phyloP scores from a whole-genome alignment of 2,797 vertebrate genomes.

The Clarias pachynema region DNA sequence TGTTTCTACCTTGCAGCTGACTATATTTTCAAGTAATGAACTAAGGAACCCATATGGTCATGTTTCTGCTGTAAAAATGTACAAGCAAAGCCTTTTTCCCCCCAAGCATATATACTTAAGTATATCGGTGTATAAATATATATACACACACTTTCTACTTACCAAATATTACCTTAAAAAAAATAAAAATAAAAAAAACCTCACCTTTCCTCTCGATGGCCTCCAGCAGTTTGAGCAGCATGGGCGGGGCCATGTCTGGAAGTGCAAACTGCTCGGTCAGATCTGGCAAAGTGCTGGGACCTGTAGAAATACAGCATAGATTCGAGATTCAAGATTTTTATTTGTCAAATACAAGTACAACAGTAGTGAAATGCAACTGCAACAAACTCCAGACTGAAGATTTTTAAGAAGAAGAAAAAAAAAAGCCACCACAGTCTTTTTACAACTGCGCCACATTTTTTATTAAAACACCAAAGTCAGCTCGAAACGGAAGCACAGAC shows the following conservation, averaged over 20 bases:
- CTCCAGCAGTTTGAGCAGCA: conserved; percentile 86
- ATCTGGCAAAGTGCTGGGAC: conserved; percentile 81
- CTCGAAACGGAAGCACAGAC: conserved; percentile 7
- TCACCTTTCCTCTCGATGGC: conserved; percentile 93
- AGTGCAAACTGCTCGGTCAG: conserved; percentile 90
- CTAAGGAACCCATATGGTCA: background rate
- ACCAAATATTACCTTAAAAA: background rate
- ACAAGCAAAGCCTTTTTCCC: too few relatives aligned
- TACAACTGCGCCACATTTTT: conserved; percentile 17
- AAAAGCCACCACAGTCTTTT: conserved; percentile 11
- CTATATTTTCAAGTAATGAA: background rate
- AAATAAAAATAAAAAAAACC: background rate
- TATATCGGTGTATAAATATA: background rate
- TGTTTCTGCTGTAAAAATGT: too few relatives aligned
- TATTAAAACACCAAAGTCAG: conserved; percentile 14
- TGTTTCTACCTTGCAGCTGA: background rate
- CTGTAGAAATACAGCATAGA: conserved; percentile 54
- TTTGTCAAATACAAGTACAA: too few relatives aligned
- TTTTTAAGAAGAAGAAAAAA: background rate
- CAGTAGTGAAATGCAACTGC: too few relatives aligned
- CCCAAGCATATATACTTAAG: background rate
- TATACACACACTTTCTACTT: background rate
- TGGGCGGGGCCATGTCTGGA: conserved; percentile 84
- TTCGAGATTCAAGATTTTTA: too few relatives aligned
- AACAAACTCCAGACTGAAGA: too few relatives aligned